A percentile compares a stretch with the other conserved stretches of the same genome.
phyloP scores from a whole-genome alignment of 2,888 invertebrate genomes.

The Mythimna lalbum region DNA sequence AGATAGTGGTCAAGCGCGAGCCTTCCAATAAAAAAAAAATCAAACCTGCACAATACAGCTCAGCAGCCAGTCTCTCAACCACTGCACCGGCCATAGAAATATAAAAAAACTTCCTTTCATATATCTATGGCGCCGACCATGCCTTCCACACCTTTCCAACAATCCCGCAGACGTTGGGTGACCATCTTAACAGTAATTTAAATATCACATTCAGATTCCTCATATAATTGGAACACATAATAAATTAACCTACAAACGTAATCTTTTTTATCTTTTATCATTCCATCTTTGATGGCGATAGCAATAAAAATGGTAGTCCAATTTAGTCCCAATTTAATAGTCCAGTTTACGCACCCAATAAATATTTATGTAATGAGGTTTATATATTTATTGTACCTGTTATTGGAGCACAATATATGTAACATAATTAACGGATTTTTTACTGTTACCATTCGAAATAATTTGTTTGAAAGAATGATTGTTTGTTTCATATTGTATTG shows the following conservation, averaged over 20 bases:
- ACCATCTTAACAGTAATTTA: constrained; percentile 19
- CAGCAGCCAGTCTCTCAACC: too few species aligned
- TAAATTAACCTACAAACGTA: constrained; percentile 52
- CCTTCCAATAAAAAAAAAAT: too few species aligned
- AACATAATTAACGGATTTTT: constrained; percentile 38
- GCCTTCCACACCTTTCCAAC: too few species aligned
- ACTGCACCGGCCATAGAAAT: too few species aligned
- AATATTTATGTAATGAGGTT: constrained; percentile 53
- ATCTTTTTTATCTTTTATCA: constrained; percentile 50
- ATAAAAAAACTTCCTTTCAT: too few species aligned
- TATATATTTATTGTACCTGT: constrained; percentile 52
- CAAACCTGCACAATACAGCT: too few species aligned
- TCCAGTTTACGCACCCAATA: constrained; percentile 53
- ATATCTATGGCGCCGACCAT: too few species aligned
- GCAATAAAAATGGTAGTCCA: constrained; percentile 51
- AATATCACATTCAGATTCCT: constrained; percentile 29
- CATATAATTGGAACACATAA: constrained; percentile 38
- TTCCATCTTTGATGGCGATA: constrained; percentile 41
- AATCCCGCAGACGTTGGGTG: not conserved
- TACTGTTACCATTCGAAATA: constrained; percentile 1
- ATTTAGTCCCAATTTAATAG: constrained; percentile 41
- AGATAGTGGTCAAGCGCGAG: too few species aligned
- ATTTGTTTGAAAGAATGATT: constrained; percentile 24
- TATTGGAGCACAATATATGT: constrained; percentile 38
- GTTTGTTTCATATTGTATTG: constrained; percentile 10